These are phyloP conservation scores for Montipora sp. DNA, from an alignment of 64 coral and sea anemone genomes.

Conservation along the genomic window DNA sequence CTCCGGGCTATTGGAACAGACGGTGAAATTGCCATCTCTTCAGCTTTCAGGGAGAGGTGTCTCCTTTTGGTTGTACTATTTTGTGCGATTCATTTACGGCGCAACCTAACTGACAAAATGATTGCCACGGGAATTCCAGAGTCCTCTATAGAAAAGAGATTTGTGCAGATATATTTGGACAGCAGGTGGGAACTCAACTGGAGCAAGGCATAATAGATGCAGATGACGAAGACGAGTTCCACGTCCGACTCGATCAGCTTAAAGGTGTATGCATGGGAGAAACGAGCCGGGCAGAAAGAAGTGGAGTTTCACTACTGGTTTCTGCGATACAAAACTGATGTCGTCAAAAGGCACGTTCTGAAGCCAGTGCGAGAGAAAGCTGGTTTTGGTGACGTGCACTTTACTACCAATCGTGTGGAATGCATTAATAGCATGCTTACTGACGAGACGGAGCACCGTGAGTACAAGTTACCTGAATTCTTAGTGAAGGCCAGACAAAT, in stretches of 20 bases:
- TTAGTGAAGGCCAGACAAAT: neutral
- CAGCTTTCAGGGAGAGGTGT: neutral
- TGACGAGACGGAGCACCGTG: conserved; percentile 8
- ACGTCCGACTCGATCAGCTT: conserved; percentile 1
- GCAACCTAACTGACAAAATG: neutral
- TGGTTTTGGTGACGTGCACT: conserved; percentile 15
- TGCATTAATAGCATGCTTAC: conserved; percentile 53
- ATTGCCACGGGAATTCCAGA: conserved; percentile 7
- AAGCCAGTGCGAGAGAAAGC: conserved; percentile 18
- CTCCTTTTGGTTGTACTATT: neutral
- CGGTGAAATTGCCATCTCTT: conserved; percentile 25
- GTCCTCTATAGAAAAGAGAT: neutral
- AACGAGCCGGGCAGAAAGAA: neutral
- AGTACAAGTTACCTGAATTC: conserved; percentile 4
- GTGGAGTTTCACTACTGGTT: conserved; percentile 21
- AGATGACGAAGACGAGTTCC: conserved; percentile 26
- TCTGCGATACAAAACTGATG: conserved; percentile 20
- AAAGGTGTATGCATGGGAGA: neutral
- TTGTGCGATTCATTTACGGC: conserved; percentile 5
- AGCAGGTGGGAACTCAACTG: conserved; percentile 1
- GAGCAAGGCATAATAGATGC: conserved; percentile 31
- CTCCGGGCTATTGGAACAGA: conserved; percentile 22
- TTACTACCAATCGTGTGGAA: conserved; percentile 26
- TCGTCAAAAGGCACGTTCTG: neutral
- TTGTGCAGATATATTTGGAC: conserved; percentile 27